Evolutionary conservation across 2,888 invertebrate genomes (phyloP), one percentile per base, ranked within the genome.

Genomic region (Rhopalosiphum nymphaeae): DNA sequence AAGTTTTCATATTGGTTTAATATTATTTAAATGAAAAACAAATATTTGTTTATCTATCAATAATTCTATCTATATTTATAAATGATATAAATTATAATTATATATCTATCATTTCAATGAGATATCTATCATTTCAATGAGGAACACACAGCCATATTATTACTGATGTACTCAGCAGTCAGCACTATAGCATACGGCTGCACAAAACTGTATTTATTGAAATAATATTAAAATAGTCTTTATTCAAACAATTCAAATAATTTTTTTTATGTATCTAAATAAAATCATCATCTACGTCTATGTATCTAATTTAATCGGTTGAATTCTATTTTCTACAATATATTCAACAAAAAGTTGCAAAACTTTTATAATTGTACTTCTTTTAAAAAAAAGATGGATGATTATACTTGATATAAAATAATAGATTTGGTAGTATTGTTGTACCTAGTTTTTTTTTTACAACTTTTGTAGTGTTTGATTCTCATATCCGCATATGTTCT

Each of bases 21-120:
- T 87, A 56, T 57, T 36, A 36, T 36, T 57, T 89, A 57, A 89
- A 56, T 42, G 36, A 91, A 78, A 78, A 78, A 91, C 36, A 78
- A 78, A 78, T 44, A 86, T 11, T 85, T 5, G 29, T 46, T 46
- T 86, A 46, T 13, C 29, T 44, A 46, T 86, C 78, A 36, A 16
- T 78, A 78, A 21, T 78, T 36, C 78, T 13, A 86, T 86, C 26
- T 13, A 29, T 21, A 86, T 44, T 44, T 46, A 46, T 25, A 46
- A 86, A 86, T 78, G 21, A 7, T 78, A 78, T 78, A 36, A 0
- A 16, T 78, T 78, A 13, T 78, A 36, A 7, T 29, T 61, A 61
- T 11, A 67, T n/a, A 11, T 61, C 21, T 36, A 78, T 36, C n/a
- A n/a, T n/a, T n/a, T n/a, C n/a, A n/a, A 4, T 26, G 26, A 61